Base-by-base conservation (phyloP, 2,113 vertebrate genomes). In the Grammomys surdaster region DNA sequence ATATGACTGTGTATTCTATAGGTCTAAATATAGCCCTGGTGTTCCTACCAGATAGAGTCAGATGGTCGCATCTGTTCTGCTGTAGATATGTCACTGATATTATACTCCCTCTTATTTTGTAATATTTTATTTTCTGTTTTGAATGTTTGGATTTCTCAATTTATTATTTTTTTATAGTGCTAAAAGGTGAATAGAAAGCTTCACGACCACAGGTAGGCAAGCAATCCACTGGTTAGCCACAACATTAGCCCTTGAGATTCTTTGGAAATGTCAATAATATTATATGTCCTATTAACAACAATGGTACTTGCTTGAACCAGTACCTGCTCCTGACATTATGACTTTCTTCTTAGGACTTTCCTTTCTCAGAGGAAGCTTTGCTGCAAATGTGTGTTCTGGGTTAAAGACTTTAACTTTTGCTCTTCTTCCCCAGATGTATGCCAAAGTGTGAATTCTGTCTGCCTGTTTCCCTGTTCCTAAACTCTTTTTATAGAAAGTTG, bases 1-100 rank as follows among this genome's bases (percentile, higher is more conserved):
- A 93, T 88, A 78, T 36, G 28, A 99, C 99, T 99, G 99, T 99
- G 99, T 99, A 99, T 70, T 88, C 99, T 99, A 97, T 95, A 95
- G 98, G 96, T 8, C 98, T 99, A 92, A 99, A 99, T 97, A 99
- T 99, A 91, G 98, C 98, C 73, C 96, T 99, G 73, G 94, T 89
- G 46, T 95, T 98, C 89, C 99, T 99, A 96, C 98, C 98, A 91
- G 99, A 98, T 77, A 98, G 98, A 56, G 98, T 94, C 67, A 97
- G 77, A 90, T 97, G 98, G 33, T 98, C 98, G 78, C 98, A 72
- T 97, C 97, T 94, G 94, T 93, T 98, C 90, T 93, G 98, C 78
- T 85, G 95, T 96, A 60, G 98, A 96, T 7, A 98, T 98, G 36
- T 98, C 98, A 98, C 99, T 75, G 73, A 75, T 24, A 43, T 22